Percentiles rank a stretch among this genome's conserved stretches.
Evolutionary conservation across 2,113 vertebrate species (phyloP).

Genomic region (Pollimyrus isidori): DNA sequence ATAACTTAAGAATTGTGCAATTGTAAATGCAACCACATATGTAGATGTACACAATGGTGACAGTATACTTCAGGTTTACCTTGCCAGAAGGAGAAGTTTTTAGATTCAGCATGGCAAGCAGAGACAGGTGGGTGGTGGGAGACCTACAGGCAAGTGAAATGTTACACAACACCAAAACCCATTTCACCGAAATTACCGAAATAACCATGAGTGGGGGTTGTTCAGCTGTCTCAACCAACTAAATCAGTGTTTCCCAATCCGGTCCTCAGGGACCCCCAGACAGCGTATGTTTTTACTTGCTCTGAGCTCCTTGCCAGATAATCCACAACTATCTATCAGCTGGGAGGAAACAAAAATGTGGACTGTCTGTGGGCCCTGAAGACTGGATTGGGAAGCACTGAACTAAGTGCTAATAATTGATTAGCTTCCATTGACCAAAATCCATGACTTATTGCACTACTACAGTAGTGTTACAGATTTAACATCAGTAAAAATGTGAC

Average conservation of each 20-base stretch:
- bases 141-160: slow-evolving; percentile 54
- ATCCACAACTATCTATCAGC: background rate
- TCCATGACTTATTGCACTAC: background rate
- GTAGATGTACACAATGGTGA: background rate
- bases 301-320: background rate
- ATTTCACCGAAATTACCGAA: background rate
- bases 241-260: background rate
- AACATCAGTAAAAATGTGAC: background rate
- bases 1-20: background rate
- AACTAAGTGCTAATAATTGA: background rate
- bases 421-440: background rate
- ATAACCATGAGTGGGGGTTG: background rate
- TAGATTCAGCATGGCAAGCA: slow-evolving; percentile 77
- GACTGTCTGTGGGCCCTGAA: background rate
- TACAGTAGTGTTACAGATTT: background rate
- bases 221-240: background rate
- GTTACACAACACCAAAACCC: background rate
- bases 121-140: slow-evolving; percentile 81
- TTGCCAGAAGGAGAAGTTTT: slow-evolving; percentile 89
- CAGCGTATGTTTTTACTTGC: background rate
- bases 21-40: background rate
- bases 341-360: background rate
- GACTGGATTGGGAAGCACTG: background rate
- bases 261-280: background rate
- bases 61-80: slow-evolving; percentile 47